These are phyloP conservation scores for Sesia bembeciformis DNA, from an alignment of 2,888 invertebrate genomes.

Conservation along the genomic window DNA sequence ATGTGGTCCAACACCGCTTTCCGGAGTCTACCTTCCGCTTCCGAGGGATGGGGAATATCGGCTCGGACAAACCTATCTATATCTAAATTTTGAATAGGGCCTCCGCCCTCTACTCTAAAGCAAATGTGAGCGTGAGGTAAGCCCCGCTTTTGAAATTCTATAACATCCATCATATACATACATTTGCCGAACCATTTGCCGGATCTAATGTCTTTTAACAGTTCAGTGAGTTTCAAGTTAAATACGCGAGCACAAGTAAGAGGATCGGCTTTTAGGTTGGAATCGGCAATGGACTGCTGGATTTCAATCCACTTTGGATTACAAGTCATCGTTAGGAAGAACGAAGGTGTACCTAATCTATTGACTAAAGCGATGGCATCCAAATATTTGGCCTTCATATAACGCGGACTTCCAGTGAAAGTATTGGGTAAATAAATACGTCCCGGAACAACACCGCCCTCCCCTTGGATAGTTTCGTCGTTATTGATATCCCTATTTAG, in stretches of 20 bases:
- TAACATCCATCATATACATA: slow-evolving; percentile 4
- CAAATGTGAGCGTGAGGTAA: slow-evolving; percentile 3
- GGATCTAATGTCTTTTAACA: neutral
- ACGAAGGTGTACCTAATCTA: slow-evolving; percentile 4
- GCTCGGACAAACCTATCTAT: slow-evolving; percentile 5
- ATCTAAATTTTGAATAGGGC: slow-evolving; percentile 3
- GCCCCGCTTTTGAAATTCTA: slow-evolving; percentile 7
- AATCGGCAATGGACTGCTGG: neutral
- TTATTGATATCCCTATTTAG: neutral
- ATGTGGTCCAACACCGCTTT: slow-evolving; percentile 5
- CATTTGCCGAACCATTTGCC: slow-evolving; percentile 2
- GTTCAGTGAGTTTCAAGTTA: neutral
- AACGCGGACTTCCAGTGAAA: slow-evolving; percentile 5
- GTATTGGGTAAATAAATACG: slow-evolving; percentile 3
- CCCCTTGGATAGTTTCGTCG: slow-evolving; percentile 2
- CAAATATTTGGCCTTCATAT: slow-evolving; percentile 4
- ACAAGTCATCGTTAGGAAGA: slow-evolving; percentile 1
- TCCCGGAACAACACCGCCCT: slow-evolving; percentile 2
- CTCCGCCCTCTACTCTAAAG: slow-evolving; percentile 2
- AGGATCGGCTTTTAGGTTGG: neutral
- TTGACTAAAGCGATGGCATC: slow-evolving; percentile 6
- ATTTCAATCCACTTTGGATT: slow-evolving; percentile 5
- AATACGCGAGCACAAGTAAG: neutral
- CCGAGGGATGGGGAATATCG: neutral
- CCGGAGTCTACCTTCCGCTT: neutral